Percentiles rank a stretch among this genome's conserved stretches.
Evolutionary conservation across 1,140 invertebrate genomes (phyloP).

Genomic region (Lordiphosa clarofinis): DNA sequence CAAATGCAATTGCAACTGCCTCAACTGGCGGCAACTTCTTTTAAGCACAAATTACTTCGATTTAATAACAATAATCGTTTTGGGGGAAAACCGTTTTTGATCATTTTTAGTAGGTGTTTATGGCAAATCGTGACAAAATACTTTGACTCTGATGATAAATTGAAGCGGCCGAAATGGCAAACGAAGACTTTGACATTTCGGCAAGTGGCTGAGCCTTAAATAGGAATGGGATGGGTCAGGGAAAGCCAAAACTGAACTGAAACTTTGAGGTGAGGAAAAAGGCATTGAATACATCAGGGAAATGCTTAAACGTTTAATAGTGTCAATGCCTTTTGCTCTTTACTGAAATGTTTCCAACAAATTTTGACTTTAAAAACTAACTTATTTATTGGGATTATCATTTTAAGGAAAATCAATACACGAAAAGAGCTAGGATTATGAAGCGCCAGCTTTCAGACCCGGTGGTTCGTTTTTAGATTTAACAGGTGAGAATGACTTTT

Average conservation of each 20-base stretch:
- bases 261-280: background rate
- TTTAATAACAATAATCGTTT: constrained; percentile 66
- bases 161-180: constrained; percentile 40
- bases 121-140: constrained; percentile 66
- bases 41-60: constrained; percentile 67
- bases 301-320: no score
- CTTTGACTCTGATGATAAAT: constrained; percentile 51
- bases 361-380: no score
- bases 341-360: no score
- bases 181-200: constrained; percentile 60
- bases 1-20: constrained; percentile 31
- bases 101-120: constrained; percentile 66
- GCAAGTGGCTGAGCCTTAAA: constrained; percentile 23
- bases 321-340: no score
- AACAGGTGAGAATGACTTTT: no score
- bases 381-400: no score
- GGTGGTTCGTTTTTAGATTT: no score
- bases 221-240: constrained; percentile 25
- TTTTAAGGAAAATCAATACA: no score
- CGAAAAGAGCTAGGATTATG: no score
- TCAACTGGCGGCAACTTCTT: constrained; percentile 46
- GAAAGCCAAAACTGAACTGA: constrained; percentile 19
- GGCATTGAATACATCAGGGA: background rate
- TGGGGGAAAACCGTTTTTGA: constrained; percentile 32
- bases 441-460: no score